These are phyloP conservation scores for Cryptocheilus praepositus DNA, from an alignment of 2,888 invertebrate genomes.

Conservation along the genomic window DNA sequence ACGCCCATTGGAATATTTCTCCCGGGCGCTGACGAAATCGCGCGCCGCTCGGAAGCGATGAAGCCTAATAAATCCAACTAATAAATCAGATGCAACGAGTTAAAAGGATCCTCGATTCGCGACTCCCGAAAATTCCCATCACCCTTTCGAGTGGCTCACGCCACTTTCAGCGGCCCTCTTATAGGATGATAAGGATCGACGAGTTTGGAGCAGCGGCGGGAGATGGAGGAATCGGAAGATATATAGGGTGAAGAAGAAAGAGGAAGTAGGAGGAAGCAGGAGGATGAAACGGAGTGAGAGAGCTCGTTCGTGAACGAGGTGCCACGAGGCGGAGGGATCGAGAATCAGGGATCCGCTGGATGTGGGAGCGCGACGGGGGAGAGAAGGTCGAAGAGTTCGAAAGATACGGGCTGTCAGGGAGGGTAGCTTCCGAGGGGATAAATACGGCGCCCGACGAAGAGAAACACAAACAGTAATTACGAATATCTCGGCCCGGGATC, in stretches of 20 bases:
- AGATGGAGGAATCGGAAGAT: conserved; percentile 38
- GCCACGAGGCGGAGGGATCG: conserved; percentile 39
- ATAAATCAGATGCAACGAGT: conserved; percentile 54
- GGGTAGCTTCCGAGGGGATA: conserved; percentile 53
- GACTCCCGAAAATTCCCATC: conserved; percentile 37
- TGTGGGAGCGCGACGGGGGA: conserved; percentile 36
- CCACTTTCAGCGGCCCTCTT: conserved; percentile 36
- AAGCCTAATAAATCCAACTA: conserved; percentile 12
- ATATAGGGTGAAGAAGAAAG: conserved; percentile 14
- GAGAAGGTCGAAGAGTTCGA: conserved; percentile 55
- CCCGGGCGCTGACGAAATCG: not conserved
- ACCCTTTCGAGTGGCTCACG: conserved; percentile 42
- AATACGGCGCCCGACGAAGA: conserved; percentile 69
- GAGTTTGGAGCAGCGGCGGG: conserved; percentile 22
- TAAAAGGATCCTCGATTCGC: conserved; percentile 47
- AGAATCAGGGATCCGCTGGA: conserved; percentile 46
- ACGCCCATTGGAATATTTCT: no score
- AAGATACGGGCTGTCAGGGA: conserved; percentile 51
- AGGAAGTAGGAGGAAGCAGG: not conserved
- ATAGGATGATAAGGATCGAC: conserved; percentile 52
- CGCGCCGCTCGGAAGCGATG: not conserved
- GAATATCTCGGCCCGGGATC: conserved; percentile 73
- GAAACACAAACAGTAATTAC: conserved; percentile 76
- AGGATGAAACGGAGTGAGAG: conserved; percentile 7
- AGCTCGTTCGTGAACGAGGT: not conserved